Conservation (phyloP, 2,797 vertebrate species). For the Erpetoichthys calabaricus region DNA sequence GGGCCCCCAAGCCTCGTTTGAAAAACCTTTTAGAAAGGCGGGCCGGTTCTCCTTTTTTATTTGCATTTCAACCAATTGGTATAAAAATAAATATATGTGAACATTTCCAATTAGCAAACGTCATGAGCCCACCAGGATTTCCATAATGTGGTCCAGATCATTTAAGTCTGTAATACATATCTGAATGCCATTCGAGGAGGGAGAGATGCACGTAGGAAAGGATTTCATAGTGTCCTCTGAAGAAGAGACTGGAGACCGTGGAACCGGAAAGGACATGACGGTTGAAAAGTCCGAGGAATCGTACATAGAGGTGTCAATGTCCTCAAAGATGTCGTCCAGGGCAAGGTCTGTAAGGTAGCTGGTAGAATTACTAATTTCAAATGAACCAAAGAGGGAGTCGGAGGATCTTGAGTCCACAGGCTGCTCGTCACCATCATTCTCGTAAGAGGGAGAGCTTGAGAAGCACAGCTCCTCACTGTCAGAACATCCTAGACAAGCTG, state of each 20-base stretch:
- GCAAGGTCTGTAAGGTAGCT: constrained; percentile 70
- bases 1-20: too few relatives aligned
- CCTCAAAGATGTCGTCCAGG: constrained; percentile 73
- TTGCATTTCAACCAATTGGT: constrained; percentile 8
- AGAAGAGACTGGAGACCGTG: constrained; percentile 37
- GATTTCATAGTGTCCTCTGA: constrained; percentile 51
- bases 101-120: constrained; percentile 17
- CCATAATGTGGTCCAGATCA: constrained; percentile 78
- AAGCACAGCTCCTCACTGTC: constrained; percentile 27
- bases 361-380: constrained; percentile 59
- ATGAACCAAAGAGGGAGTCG: constrained; percentile 46
- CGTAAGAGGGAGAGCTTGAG: constrained; percentile 6
- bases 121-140: constrained; percentile 71
- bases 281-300: constrained; percentile 60
- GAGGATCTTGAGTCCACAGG: constrained; percentile 35
- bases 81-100: constrained; percentile 28
- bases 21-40: too few relatives aligned
- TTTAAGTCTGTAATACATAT: constrained; percentile 63
- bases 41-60: too few relatives aligned
- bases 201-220: constrained; percentile 40
- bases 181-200: constrained; percentile 45
- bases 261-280: constrained; percentile 32
- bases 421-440: constrained; percentile 21
- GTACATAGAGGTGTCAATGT: constrained; percentile 78
- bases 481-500: constrained; percentile 40